phyloP scores from a whole-genome alignment of 1,140 invertebrate genomes.

The Carposina sasakii region DNA sequence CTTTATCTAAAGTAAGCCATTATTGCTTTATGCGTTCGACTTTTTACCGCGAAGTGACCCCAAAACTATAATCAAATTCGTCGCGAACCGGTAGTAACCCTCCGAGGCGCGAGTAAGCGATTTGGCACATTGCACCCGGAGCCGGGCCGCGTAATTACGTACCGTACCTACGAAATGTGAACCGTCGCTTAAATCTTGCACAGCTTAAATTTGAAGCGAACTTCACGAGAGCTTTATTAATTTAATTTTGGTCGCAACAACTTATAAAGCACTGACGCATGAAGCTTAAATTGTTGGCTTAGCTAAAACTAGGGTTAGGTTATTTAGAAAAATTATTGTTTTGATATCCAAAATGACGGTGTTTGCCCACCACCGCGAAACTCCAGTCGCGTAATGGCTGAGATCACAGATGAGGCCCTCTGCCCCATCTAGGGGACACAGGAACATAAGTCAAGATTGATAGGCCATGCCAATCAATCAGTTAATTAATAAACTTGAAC shows the following conservation, averaged over 20 bases:
- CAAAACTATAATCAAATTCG: not conserved
- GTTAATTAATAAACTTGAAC: no score
- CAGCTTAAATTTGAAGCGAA: constrained; percentile 63
- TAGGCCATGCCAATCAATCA: no score
- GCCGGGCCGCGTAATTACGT: constrained; percentile 49
- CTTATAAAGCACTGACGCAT: no score
- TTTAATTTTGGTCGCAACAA: constrained; percentile 53
- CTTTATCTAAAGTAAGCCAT: no score
- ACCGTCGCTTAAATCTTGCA: constrained; percentile 65
- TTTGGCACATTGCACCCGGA: constrained; percentile 60
- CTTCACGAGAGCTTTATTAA: constrained; percentile 54
- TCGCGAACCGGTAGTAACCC: not conserved
- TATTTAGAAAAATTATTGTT: no score
- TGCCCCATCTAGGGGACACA: no score
- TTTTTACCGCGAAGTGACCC: not conserved
- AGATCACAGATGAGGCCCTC: no score
- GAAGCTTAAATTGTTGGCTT: constrained; percentile 14
- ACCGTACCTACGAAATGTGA: constrained; percentile 59
- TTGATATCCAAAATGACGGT: no score
- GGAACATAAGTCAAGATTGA: no score
- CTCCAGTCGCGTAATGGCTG: no score
- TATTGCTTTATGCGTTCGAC: not conserved
- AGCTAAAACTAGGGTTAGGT: no score
- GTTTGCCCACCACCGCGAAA: no score
- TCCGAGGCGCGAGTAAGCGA: constrained; percentile 58